These are phyloP conservation scores for Polypterus senegalus DNA, from an alignment of 2,113 vertebrate species.

Conservation along the genomic window DNA sequence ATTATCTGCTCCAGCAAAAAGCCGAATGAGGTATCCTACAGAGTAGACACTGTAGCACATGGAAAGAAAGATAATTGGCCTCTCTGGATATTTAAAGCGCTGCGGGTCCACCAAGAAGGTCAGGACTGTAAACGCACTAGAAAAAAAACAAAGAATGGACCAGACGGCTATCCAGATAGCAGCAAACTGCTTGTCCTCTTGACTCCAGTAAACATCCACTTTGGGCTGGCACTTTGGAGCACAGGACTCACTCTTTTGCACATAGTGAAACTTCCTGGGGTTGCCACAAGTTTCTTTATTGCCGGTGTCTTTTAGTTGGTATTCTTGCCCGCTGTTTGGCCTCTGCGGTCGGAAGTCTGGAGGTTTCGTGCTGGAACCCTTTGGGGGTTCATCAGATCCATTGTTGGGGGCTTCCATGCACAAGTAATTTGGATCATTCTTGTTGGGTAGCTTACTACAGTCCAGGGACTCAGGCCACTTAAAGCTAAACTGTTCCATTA, in stretches of 20 bases:
- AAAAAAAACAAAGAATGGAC: constrained; percentile 88
- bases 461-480: constrained; percentile 88
- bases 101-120: constrained; percentile 89
- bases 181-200: constrained; percentile 81
- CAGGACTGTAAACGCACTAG: constrained; percentile 91
- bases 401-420: constrained; percentile 97
- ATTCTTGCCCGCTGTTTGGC: constrained; percentile 57
- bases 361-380: constrained; percentile 71
- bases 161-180: constrained; percentile 86
- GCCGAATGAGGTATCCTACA: constrained; percentile 83
- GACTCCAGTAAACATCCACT: constrained; percentile 95
- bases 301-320: constrained; percentile 50
- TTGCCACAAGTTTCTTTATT: constrained; percentile 63
- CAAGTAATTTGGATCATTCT: constrained; percentile 89
- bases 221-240: constrained; percentile 77
- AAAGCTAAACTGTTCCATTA: constrained; percentile 89
- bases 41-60: constrained; percentile 98
- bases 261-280: constrained; percentile 85
- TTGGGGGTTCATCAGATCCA: constrained; percentile 67
- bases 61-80: constrained; percentile 93
- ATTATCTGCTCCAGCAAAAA: constrained; percentile 81
- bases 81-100: constrained; percentile 89
- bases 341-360: constrained; percentile 73
- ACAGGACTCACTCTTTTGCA: constrained; percentile 85
- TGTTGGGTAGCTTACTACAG: constrained; percentile 81